Base-by-base conservation (phyloP, 2,797 vertebrate genomes). In the Ctenopoma kingsleyae region DNA sequence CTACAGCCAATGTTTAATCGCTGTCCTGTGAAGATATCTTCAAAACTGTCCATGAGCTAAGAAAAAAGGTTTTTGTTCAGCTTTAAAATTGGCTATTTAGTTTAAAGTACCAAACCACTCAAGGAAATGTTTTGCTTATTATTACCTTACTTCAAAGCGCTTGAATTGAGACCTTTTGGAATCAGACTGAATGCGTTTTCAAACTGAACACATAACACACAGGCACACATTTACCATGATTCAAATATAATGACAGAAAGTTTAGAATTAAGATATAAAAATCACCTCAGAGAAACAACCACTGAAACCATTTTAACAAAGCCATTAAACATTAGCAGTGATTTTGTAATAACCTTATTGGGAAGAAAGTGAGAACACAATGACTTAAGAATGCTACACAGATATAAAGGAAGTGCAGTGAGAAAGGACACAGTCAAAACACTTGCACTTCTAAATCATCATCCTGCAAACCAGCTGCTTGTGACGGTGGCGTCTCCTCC, bases 341-440 rank as follows among this genome's bases (percentile, higher is more conserved):
- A 51, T 16, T 36, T 16, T 25, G 23, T 22, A 27, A 27, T 44
- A 41, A 50, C 16, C 9, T 51, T n/a, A 12, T 6, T 17, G 11
- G 9, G 2, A 8, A 30, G 25, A 51, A 53, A 36, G 13, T 8
- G 22, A 32, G 38, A 11, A 64, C 47, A n/a, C 12, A 38, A 15
- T 23, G 17, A 59, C 36, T 52, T 35, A 17, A 1, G 49, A 43
- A 62, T 35, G 35, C 51, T 54, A 73, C 36, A 22, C 5, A 27
- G 30, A 40, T 60, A 60, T 53, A 75, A 67, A 38, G 25, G 23
- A 48, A 63, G 4, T 38, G 15, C 23, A 46, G 48, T 12, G 53
- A 70, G 47, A 62, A 40, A 43, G 54, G 43, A 46, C 8, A 47
- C 67, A 57, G 64, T 36, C 17, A 51, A 62, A 17, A 76, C 23